Evolutionary conservation across 2,113 vertebrate species (phyloP).

Genomic region (Brachionichthys hirsutus): DNA sequence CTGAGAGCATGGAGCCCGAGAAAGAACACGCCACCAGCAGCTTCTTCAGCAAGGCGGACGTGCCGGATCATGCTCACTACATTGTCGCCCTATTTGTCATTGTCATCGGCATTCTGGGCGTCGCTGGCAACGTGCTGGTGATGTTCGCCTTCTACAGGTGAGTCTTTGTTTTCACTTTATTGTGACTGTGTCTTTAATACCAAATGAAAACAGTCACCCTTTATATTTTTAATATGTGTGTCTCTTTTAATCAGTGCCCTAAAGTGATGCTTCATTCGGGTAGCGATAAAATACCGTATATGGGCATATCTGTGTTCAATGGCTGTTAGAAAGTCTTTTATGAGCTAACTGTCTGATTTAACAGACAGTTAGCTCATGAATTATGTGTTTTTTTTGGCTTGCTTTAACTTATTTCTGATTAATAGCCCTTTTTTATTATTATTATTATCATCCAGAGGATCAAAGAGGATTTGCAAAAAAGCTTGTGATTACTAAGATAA

Average conservation of each 20-base stretch:
- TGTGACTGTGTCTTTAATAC: slow-evolving; percentile 4
- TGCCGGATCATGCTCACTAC: slow-evolving; percentile 89
- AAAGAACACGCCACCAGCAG: slow-evolving; percentile 60
- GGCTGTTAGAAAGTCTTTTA: too few relatives aligned
- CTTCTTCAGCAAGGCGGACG: slow-evolving; percentile 79
- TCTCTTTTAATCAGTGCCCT: slow-evolving; percentile 1
- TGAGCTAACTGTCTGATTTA: too few relatives aligned
- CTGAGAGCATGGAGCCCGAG: slow-evolving; percentile 75
- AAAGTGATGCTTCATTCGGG: too few relatives aligned
- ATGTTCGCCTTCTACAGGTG: slow-evolving; percentile 95
- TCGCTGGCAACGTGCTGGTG: slow-evolving; percentile 87
- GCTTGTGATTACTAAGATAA: slow-evolving; percentile 13
- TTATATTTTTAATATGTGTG: background rate
- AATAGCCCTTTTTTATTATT: background rate
- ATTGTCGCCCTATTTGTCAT: slow-evolving; percentile 84
- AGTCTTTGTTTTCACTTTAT: slow-evolving; percentile 17
- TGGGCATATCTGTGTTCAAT: too few relatives aligned
- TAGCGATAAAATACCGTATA: too few relatives aligned
- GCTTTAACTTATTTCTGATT: background rate
- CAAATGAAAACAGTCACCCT: background rate
- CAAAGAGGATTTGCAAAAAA: slow-evolving; percentile 15
- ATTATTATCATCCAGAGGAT: background rate
- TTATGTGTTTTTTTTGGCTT: background rate
- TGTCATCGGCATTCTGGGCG: slow-evolving; percentile 85
- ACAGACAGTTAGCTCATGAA: too few relatives aligned